Evolutionary conservation across 2,113 vertebrate species (phyloP), one percentile per base, ranked within the genome.

Genomic region (Corythornis cristatus): DNA sequence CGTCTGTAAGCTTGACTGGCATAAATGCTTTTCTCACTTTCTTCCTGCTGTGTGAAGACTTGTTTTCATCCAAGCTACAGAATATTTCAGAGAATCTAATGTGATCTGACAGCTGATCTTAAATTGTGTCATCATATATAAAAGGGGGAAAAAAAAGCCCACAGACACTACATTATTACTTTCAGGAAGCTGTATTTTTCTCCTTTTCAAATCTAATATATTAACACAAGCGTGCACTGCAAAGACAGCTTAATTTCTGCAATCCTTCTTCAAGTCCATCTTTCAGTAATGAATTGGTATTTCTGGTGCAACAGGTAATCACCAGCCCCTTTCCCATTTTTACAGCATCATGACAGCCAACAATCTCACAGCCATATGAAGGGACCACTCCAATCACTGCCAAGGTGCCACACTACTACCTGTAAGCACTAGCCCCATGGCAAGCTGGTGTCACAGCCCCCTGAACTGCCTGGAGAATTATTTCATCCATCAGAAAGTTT

Each of bases 61-160:
- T 64, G 31, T 93, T 96, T 96, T 95, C 71, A 94, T 95, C 78
- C 90, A 80, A 88, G 94, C 57, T 80, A 60, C 18, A 90, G 26
- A 95, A 45, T 80, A 86, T 89, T 96, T 85, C 83, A 88, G 76
- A 90, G 53, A 96, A 70, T n/a, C 54, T 86, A 92, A 97, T 93
- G 85, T 58, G 71, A 92, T 91, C 84, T 90, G 95, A 97, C 94
- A 97, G 88, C 67, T 78, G 68, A 92, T 95, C 91, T 84, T 96
- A 96, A 96, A 95, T 11, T 83, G 75, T 86, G 60, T 88, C 93
- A 96, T 90, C 96, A 79, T 54, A 87, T 81, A 95, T 37, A 95
- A 94, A 93, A 89, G 11, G 2, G 2, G 5, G 31, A 79, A 66
- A 60, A 83, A 86, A 90, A 72, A 74, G 45, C 51, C 15, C 29